Conservation (phyloP, 2,888 invertebrate genomes). For the Rhagium mordax region DNA sequence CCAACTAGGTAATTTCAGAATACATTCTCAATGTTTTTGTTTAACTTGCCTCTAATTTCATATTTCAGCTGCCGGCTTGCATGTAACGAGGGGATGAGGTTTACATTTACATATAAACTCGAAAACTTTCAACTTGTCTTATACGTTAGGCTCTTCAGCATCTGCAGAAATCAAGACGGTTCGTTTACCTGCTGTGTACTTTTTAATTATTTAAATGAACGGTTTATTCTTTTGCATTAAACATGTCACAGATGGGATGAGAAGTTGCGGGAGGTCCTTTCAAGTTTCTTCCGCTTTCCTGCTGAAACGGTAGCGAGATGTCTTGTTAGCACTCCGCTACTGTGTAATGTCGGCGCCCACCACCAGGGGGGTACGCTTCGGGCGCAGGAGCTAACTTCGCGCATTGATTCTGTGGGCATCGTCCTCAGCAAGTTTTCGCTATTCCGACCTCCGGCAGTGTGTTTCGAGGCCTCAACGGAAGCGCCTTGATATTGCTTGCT, state of each 20-base stretch:
- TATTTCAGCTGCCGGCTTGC: conserved; percentile 56
- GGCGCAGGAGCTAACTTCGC: conserved; percentile 62
- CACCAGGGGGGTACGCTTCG: conserved; percentile 60
- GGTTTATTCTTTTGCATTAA: conserved; percentile 66
- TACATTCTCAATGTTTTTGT: conserved; percentile 52
- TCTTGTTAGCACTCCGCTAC: conserved; percentile 39
- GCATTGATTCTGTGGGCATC: conserved; percentile 64
- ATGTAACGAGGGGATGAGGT: conserved; percentile 58
- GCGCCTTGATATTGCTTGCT: conserved; percentile 39
- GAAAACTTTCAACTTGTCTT: conserved; percentile 36
- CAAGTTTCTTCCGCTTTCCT: conserved; percentile 5
- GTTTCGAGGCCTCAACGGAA: conserved; percentile 56
- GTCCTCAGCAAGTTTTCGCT: conserved; percentile 56
- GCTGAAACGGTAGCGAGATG: conserved; percentile 18
- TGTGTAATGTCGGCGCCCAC: conserved; percentile 56
- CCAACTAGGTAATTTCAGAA: conserved; percentile 29
- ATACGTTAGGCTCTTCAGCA: conserved; percentile 3
- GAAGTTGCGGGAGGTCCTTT: neutral
- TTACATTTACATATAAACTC: conserved; percentile 67
- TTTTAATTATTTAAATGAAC: conserved; percentile 69
- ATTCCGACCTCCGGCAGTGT: conserved; percentile 60
- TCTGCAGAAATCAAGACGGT: conserved; percentile 57
- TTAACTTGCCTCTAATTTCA: conserved; percentile 62
- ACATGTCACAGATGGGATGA: conserved; percentile 54
- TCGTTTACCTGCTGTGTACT: conserved; percentile 67